Conservation (phyloP, 2,113 vertebrate species). For the Sinocyclocheilus rhinocerous region DNA sequence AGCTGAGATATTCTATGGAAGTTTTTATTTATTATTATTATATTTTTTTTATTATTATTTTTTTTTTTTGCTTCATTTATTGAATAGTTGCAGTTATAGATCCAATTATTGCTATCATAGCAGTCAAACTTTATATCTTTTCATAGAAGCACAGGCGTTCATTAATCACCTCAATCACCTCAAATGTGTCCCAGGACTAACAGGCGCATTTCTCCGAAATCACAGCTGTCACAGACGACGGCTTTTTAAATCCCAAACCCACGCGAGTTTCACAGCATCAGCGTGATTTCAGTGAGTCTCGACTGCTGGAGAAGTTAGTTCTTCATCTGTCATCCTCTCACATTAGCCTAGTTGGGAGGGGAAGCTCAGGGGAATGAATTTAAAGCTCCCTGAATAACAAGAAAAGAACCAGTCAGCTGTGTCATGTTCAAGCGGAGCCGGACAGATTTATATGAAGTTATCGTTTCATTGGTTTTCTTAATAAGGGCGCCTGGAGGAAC, state of each 20-base stretch:
- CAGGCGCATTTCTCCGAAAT: neutral
- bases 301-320: conserved; percentile 6
- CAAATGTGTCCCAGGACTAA: neutral
- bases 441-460: conserved; percentile 40
- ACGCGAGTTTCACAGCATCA: neutral
- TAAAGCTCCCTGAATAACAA: neutral
- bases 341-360: neutral
- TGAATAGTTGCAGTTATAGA: neutral
- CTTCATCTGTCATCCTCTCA: conserved; percentile 9
- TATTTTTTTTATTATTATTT: too few relatives aligned
- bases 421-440: conserved; percentile 36
- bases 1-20: too few relatives aligned
- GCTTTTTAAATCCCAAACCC: conserved; percentile 2
- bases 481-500: conserved; percentile 23
- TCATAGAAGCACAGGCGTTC: neutral
- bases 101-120: neutral
- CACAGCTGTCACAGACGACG: neutral
- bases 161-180: neutral
- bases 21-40: neutral
- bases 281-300: neutral
- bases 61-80: neutral
- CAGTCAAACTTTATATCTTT: neutral
- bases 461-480: conserved; percentile 47
- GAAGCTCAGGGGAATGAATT: neutral
- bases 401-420: conserved; percentile 11